phyloP scores from a whole-genome alignment of 2,797 vertebrate genomes.

The Scolopax rusticola region DNA sequence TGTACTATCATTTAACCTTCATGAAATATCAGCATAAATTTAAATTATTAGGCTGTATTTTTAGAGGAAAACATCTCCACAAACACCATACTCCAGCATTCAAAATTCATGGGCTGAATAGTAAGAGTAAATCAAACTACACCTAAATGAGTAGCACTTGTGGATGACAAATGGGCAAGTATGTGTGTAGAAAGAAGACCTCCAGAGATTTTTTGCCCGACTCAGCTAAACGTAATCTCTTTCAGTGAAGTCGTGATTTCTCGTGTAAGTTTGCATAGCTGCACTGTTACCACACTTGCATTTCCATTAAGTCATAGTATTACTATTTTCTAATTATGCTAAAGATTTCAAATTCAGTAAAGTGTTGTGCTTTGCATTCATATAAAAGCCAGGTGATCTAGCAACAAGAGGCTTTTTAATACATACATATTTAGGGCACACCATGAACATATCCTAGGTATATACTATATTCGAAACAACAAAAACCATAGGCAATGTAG shows the following conservation, averaged over 20 bases:
- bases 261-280: neutral
- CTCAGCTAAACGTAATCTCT: neutral
- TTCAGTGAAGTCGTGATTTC: neutral
- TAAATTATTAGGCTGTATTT: constrained; percentile 1
- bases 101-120: neutral
- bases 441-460: neutral
- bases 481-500: neutral
- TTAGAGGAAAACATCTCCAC: neutral
- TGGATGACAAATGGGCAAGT: neutral
- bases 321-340: neutral
- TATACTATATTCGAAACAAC: neutral
- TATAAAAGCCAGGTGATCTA: neutral
- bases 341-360: neutral
- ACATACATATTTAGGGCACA: neutral
- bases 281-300: neutral
- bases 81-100: neutral
- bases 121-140: neutral
- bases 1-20: neutral
- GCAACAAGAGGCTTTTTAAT: neutral
- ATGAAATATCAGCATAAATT: neutral
- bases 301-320: neutral
- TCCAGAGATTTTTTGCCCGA: neutral
- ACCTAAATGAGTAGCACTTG: neutral
- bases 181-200: neutral
- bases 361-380: neutral